Evolutionary conservation across 1,140 invertebrate genomes (phyloP).

Genomic region (Brachionus paranguensis): DNA sequence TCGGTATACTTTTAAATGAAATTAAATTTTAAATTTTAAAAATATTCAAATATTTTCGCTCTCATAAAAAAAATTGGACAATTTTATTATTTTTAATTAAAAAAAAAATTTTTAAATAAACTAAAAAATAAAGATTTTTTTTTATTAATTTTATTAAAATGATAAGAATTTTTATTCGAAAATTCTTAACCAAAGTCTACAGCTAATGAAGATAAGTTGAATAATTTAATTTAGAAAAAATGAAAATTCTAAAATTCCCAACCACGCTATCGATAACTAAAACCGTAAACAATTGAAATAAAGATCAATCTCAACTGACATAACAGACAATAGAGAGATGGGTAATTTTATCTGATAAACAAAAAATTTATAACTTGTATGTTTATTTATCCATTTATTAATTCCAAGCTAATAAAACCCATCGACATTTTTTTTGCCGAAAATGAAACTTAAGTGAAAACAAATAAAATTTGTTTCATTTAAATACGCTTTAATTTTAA

Average conservation of each 20-base stretch:
- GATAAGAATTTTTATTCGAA: background rate
- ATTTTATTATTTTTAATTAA: background rate
- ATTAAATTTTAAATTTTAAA: background rate
- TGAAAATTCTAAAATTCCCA: background rate
- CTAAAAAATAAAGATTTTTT: background rate
- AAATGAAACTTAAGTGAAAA: background rate
- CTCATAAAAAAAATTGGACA: background rate
- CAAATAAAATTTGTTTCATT: too few species aligned
- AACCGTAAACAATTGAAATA: background rate
- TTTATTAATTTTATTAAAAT: background rate
- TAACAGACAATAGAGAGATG: conserved; percentile 9
- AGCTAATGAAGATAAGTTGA: background rate
- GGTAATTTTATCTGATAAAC: background rate
- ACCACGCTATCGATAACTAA: background rate
- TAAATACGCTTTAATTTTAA: background rate
- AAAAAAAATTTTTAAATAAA: background rate
- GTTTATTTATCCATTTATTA: conserved; percentile 26
- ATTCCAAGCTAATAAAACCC: conserved; percentile 1
- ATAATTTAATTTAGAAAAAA: background rate
- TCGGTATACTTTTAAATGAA: background rate
- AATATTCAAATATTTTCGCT: background rate
- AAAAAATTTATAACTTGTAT: conserved; percentile 18
- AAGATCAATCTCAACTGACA: conserved; percentile 15
- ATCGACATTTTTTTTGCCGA: background rate
- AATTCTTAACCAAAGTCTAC: background rate